phyloP scores from a whole-genome alignment of 2,113 vertebrate species.

The Blennius ocellaris region DNA sequence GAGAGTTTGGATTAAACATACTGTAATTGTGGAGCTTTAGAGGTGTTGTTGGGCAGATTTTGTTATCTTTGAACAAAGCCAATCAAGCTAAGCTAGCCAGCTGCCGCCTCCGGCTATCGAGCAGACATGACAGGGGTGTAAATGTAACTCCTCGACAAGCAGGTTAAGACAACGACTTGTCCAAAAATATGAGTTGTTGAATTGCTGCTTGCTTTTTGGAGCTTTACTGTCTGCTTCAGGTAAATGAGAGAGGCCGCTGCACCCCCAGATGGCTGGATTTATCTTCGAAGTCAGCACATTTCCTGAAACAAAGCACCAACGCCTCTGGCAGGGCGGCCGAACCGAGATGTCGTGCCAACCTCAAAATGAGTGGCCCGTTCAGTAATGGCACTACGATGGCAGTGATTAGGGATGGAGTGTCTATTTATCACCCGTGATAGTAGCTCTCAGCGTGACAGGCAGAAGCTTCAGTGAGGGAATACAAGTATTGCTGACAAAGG shows the following conservation, averaged over 20 bases:
- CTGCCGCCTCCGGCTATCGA: background rate
- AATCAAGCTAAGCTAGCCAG: background rate
- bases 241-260: background rate
- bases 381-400: constrained; percentile 59
- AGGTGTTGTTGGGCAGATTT: background rate
- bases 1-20: background rate
- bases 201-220: constrained; percentile 1
- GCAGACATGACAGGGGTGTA: background rate
- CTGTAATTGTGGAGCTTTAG: background rate
- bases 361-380: constrained; percentile 57
- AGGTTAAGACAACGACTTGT: background rate
- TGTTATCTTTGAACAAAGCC: background rate
- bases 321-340: constrained; percentile 48
- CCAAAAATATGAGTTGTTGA: background rate
- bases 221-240: constrained; percentile 1
- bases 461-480: constrained; percentile 31
- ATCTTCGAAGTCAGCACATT: constrained; percentile 39
- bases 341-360: constrained; percentile 54
- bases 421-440: constrained; percentile 65
- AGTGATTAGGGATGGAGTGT: constrained; percentile 59
- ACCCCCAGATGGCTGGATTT: constrained; percentile 7
- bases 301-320: constrained; percentile 49
- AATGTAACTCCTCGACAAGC: background rate
- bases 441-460: constrained; percentile 40
- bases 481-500: constrained; percentile 49